Percentiles rank a stretch among this genome's conserved stretches.
Conservation (phyloP, 1,140 invertebrate species). For the Mycetomoellerius zeteki region DNA sequence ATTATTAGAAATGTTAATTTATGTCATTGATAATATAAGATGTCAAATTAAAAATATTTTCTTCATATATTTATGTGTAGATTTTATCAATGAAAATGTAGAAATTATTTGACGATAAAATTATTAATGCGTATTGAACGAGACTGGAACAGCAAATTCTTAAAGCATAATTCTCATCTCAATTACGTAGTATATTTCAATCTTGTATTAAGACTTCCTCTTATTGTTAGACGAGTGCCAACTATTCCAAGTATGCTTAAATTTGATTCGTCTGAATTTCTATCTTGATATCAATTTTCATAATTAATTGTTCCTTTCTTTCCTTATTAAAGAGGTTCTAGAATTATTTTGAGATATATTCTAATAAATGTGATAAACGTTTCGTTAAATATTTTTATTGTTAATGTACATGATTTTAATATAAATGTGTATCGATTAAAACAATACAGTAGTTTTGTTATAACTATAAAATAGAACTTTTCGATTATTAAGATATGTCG, state of each 20-base stretch:
- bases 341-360: background rate
- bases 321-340: background rate
- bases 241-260: background rate
- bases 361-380: background rate
- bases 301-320: slow-evolving; percentile 24
- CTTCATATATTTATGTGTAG: background rate
- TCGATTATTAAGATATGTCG: slow-evolving; percentile 17
- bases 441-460: slow-evolving; percentile 12
- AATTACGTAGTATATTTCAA: slow-evolving; percentile 6
- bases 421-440: background rate
- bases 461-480: background rate
- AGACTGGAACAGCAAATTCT: background rate
- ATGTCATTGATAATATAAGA: background rate
- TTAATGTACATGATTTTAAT: slow-evolving; percentile 32
- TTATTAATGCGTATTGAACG: slow-evolving; percentile 13
- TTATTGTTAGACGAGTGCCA: too few relatives aligned
- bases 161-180: background rate
- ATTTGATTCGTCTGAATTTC: slow-evolving; percentile 21
- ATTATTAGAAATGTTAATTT: background rate
- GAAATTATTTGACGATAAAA: background rate
- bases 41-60: background rate
- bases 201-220: slow-evolving; percentile 39
- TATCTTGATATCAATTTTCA: slow-evolving; percentile 11
- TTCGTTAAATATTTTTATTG: slow-evolving; percentile 46
- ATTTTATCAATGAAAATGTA: background rate